A percentile compares a stretch with the other conserved stretches of the same genome.
These are phyloP conservation scores for Limnephilus marmoratus DNA, from an alignment of 2,888 invertebrate species.

Conservation along the genomic window DNA sequence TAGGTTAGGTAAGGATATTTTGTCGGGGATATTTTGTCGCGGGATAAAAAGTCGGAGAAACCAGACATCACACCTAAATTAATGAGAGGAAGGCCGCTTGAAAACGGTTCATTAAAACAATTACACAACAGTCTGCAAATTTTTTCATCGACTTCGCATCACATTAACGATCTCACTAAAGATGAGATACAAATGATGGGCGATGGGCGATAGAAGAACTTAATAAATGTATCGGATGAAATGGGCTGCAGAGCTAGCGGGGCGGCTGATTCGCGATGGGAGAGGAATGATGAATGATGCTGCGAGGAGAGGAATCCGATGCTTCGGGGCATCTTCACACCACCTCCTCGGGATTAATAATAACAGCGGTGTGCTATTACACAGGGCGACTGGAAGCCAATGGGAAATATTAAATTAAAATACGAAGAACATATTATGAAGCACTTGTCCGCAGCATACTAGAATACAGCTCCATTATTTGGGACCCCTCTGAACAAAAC, in stretches of 20 bases:
- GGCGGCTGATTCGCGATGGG: neutral
- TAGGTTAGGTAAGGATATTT: no score
- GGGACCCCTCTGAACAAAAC: no score
- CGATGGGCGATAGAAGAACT: neutral
- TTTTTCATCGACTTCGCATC: no score
- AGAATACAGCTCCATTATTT: no score
- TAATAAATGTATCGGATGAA: neutral
- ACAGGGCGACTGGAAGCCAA: neutral
- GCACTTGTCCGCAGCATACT: no score
- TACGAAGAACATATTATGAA: no score
- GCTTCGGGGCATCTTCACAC: conserved; percentile 21
- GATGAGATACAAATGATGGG: neutral
- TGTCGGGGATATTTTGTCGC: no score
- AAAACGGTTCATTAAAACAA: no score
- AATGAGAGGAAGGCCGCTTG: no score
- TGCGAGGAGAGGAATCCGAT: neutral
- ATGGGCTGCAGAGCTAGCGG: neutral
- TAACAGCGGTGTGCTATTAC: neutral
- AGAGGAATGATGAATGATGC: neutral
- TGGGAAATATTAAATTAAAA: neutral
- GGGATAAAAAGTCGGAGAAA: no score
- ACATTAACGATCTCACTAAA: neutral
- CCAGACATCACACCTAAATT: no score
- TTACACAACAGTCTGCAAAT: no score
- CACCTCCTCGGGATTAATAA: neutral